Percentiles rank a stretch among this genome's conserved stretches.
Conservation (phyloP, 2,888 invertebrate species). For the Drosophila atripex region DNA sequence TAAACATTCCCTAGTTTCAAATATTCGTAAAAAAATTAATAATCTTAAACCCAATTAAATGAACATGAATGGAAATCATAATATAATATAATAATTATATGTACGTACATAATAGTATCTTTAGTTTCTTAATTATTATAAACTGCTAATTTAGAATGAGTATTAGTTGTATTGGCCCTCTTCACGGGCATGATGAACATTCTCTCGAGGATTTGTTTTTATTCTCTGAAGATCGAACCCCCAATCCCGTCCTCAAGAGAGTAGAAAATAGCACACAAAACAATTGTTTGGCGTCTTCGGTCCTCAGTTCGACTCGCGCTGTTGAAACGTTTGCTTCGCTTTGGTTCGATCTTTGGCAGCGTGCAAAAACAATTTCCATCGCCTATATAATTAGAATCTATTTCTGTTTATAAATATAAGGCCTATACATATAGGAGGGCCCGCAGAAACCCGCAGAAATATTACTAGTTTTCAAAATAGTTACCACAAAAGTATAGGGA, state of each 20-base stretch:
- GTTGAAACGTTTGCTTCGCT: constrained; percentile 33
- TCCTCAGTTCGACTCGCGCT: constrained; percentile 59
- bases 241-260: not conserved
- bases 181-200: too few species aligned
- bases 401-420: constrained; percentile 48
- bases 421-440: not conserved
- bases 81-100: too few species aligned
- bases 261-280: constrained; percentile 1
- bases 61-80: too few species aligned
- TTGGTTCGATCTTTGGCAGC: constrained; percentile 24
- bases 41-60: too few species aligned
- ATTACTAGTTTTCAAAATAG: not conserved
- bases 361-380: constrained; percentile 35
- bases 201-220: too few species aligned
- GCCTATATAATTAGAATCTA: constrained; percentile 64
- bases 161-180: too few species aligned
- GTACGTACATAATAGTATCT: too few species aligned
- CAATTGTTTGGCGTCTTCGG: constrained; percentile 48
- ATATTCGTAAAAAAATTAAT: not conserved
- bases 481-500: not conserved
- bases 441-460: not conserved
- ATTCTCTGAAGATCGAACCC: too few species aligned
- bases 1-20: not conserved
- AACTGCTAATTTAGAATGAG: too few species aligned
- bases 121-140: too few species aligned